Conservation (phyloP, 2,113 vertebrate species). For the Platichthys flesus region DNA sequence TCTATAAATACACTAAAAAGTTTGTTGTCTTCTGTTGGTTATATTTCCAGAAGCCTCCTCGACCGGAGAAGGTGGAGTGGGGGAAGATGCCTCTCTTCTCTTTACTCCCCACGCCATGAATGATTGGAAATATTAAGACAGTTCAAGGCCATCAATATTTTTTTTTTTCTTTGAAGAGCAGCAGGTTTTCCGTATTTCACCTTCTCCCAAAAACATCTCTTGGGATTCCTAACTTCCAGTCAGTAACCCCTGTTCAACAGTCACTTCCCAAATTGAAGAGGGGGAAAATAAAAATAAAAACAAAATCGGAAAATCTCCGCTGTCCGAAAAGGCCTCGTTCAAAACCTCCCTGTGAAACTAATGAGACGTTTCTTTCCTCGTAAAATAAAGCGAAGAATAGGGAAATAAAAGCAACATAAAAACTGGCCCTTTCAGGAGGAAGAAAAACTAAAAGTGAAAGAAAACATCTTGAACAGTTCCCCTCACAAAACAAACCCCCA, state of each 20-base stretch:
- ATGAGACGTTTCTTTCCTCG: conserved; percentile 40
- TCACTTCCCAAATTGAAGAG: conserved; percentile 70
- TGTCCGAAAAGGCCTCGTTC: conserved; percentile 61
- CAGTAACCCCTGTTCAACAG: conserved; percentile 77
- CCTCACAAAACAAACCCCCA: conserved; percentile 55
- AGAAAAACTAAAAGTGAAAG: conserved; percentile 30
- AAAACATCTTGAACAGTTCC: conserved; percentile 58
- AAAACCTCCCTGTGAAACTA: conserved; percentile 59
- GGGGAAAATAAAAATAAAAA: conserved; percentile 58
- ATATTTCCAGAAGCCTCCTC: conserved; percentile 83
- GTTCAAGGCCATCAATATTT: conserved; percentile 87
- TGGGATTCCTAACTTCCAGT: conserved; percentile 76
- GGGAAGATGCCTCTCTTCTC: conserved; percentile 59
- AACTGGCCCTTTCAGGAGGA: conserved; percentile 77
- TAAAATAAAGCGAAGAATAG: conserved; percentile 42
- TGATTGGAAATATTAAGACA: conserved; percentile 87
- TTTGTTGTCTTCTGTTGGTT: conserved; percentile 82
- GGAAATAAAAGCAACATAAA: conserved; percentile 55
- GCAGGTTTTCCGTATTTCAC: conserved; percentile 86
- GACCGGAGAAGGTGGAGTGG: conserved; percentile 70
- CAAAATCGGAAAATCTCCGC: conserved; percentile 55
- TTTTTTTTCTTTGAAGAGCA: conserved; percentile 85
- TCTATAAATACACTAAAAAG: conserved; percentile 86
- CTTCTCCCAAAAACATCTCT: conserved; percentile 68
- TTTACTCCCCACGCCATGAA: conserved; percentile 62